These are phyloP conservation scores for Mugil cephalus DNA, from an alignment of 2,113 vertebrate species.

Conservation along the genomic window DNA sequence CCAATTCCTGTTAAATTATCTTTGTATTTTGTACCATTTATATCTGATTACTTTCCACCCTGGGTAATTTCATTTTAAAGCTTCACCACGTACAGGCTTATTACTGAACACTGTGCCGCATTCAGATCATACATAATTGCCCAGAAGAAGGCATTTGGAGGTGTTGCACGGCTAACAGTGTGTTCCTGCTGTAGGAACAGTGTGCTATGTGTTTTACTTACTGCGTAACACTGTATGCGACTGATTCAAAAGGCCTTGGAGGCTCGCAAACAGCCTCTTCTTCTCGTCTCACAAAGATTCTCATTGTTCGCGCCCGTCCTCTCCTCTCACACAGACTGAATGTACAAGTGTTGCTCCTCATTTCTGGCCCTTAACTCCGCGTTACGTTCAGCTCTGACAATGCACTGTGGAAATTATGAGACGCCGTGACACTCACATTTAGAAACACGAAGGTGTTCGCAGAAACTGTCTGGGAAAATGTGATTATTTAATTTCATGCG, in stretches of 20 bases:
- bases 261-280: constrained; percentile 61
- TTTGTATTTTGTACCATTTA: neutral
- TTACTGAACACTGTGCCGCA: neutral
- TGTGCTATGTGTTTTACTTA: constrained; percentile 45
- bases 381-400: constrained; percentile 27
- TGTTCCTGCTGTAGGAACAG: constrained; percentile 28
- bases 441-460: constrained; percentile 4
- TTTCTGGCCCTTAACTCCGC: constrained; percentile 15
- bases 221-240: constrained; percentile 31
- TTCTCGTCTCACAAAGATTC: constrained; percentile 68
- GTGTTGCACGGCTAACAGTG: constrained; percentile 23
- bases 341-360: constrained; percentile 43
- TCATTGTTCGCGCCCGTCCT: constrained; percentile 64
- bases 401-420: constrained; percentile 29
- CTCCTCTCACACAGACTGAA: constrained; percentile 45
- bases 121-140: neutral
- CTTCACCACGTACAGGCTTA: neutral
- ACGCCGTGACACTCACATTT: neutral
- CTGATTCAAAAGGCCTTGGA: constrained; percentile 53
- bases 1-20: no score
- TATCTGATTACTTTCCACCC: neutral
- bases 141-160: constrained; percentile 4
- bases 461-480: neutral
- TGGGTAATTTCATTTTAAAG: constrained; percentile 10
- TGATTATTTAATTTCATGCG: no score